phyloP scores from a whole-genome alignment of 2,113 vertebrate species.

The Etia nguti region DNA sequence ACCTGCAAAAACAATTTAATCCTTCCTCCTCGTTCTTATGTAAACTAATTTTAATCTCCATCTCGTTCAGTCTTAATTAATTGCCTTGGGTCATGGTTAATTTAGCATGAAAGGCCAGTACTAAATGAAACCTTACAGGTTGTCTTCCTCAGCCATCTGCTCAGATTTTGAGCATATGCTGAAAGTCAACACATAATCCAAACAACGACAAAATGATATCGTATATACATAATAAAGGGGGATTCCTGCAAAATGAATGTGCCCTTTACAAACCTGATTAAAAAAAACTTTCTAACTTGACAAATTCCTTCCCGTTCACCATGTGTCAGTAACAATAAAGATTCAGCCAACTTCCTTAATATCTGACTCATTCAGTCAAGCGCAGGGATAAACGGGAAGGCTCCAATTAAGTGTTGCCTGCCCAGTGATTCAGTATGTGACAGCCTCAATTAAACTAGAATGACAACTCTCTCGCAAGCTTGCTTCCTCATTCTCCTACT shows the following conservation, averaged over 20 bases:
- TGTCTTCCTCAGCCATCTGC: not conserved
- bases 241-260: not conserved
- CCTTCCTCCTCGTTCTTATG: slow-evolving; percentile 8
- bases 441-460: slow-evolving; percentile 52
- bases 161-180: not conserved
- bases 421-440: slow-evolving; percentile 21
- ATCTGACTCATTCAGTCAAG: slow-evolving; percentile 18
- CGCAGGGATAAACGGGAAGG: slow-evolving; percentile 5
- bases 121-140: not conserved
- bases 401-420: slow-evolving; percentile 47
- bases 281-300: not conserved
- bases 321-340: slow-evolving; percentile 7
- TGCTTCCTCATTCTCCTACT: not conserved
- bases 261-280: not conserved
- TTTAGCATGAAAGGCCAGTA: not conserved
- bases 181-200: not conserved
- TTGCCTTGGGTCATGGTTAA: slow-evolving; percentile 12
- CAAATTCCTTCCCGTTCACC: not conserved
- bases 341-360: not conserved
- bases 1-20: slow-evolving; percentile 4
- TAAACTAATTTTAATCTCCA: slow-evolving; percentile 39
- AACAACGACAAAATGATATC: accelerated
- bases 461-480: slow-evolving; percentile 11
- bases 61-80: slow-evolving; percentile 52
- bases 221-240: not conserved